A percentile compares a stretch with the other conserved stretches of the same genome.
Evolutionary conservation across 37 sponge, comb jelly and placozoan species (phyloP).

Genomic region (Dysidea cf. avara): DNA sequence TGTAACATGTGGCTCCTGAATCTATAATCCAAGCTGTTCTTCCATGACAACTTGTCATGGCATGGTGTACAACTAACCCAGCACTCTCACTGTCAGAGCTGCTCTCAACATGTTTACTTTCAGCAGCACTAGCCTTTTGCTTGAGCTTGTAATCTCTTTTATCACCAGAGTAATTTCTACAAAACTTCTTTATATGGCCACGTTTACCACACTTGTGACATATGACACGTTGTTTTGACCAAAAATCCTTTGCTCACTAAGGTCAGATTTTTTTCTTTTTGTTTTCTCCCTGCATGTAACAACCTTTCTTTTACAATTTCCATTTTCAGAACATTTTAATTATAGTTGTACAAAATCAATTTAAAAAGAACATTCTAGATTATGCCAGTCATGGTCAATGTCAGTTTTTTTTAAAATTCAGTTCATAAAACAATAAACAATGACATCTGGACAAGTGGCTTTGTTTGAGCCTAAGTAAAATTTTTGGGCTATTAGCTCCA

Average conservation of each 20-base stretch:
- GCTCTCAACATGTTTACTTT: not conserved
- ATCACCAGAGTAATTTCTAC: not conserved
- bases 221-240: not conserved
- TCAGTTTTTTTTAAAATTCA: too few relatives aligned
- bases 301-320: too few relatives aligned
- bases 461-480: too few relatives aligned
- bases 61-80: slow-evolving; percentile 3
- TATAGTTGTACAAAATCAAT: too few relatives aligned
- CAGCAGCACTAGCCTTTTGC: not conserved
- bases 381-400: too few relatives aligned
- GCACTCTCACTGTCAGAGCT: not conserved
- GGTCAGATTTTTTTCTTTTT: too few relatives aligned
- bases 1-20: slow-evolving; percentile 5
- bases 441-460: too few relatives aligned
- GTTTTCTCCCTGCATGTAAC: too few relatives aligned
- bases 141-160: not conserved
- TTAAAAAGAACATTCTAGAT: too few relatives aligned
- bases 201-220: not conserved
- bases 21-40: not conserved
- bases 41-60: not conserved
- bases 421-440: too few relatives aligned
- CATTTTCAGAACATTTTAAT: too few relatives aligned
- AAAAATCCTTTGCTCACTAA: not conserved
- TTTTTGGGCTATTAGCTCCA: too few relatives aligned
- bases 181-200: not conserved